phyloP scores from a whole-genome alignment of 2,113 vertebrate genomes.

The Amia ocellicauda region DNA sequence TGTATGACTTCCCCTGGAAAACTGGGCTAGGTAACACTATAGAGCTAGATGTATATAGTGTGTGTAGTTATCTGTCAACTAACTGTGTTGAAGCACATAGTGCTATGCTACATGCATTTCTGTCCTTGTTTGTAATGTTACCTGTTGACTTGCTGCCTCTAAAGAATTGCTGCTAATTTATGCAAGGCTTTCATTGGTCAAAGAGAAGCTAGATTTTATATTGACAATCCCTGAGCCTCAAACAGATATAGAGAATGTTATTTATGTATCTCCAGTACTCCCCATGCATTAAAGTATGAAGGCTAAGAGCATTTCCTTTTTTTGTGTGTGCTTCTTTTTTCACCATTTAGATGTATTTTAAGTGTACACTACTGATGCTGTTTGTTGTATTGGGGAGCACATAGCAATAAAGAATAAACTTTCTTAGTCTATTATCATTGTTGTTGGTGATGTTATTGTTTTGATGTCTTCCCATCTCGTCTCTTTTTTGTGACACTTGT shows the following conservation, averaged over 20 bases:
- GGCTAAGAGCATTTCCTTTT: constrained; percentile 47
- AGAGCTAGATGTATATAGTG: constrained; percentile 14
- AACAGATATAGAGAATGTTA: constrained; percentile 53
- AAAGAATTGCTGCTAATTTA: constrained; percentile 62
- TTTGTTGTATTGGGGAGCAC: constrained; percentile 85
- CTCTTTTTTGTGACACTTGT: no score
- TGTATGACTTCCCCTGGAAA: constrained; percentile 6
- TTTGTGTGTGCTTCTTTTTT: constrained; percentile 49
- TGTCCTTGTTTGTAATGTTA: constrained; percentile 5
- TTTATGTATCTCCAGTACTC: constrained; percentile 36
- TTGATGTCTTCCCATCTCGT: no score
- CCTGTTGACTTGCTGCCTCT: constrained; percentile 51
- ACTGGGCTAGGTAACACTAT: neutral
- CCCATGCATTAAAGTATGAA: constrained; percentile 34
- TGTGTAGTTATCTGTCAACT: constrained; percentile 40
- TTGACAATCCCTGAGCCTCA: constrained; percentile 72
- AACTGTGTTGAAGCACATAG: constrained; percentile 31
- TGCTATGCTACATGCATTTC: neutral
- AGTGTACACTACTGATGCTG: constrained; percentile 88
- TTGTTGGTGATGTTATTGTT: neutral
- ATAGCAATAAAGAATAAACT: constrained; percentile 76
- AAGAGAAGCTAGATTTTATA: constrained; percentile 42
- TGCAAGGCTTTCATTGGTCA: constrained; percentile 55
- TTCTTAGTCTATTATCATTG: constrained; percentile 18
- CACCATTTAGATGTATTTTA: constrained; percentile 60